Evolutionary conservation across 23 tunicate species (phyloP), one percentile per base, ranked within the genome.

Genomic region (Oikopleura vanhoeffeni): DNA sequence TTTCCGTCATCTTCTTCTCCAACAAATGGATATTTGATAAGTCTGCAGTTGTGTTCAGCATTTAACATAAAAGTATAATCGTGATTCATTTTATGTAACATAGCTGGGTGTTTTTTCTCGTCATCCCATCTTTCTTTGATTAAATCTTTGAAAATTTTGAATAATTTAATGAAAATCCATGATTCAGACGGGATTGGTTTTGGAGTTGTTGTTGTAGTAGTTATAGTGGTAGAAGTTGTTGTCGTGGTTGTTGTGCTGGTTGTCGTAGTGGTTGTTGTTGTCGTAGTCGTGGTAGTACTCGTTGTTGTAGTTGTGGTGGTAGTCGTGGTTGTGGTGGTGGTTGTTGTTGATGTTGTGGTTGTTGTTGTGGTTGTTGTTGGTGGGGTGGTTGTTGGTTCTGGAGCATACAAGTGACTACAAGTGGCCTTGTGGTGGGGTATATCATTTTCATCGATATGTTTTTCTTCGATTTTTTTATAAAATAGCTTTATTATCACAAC

Each of bases 261-360:
- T 28, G 34, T 71, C 3, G 79, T 71, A 13, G 79, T 71, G 27
- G 79, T 13, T 28, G 3, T n/a, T 24, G 79, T n/a, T 30, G 79
- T 71, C 33, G 79, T 71, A 2, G 33, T 71, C 30, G 79, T 71
- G 27, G 79, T 71, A 30, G 79, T 13, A 18, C 3, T 71, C 3
- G 79, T 71, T 71, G 79, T 71, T 24, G 79, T 71, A 34, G 79
- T 71, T 28, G 79, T 13, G 27, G 79, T 71, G 27, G 79, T 71
- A 18, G 27, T 71, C 32, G 27, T 71, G 2, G 79, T 71, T 28
- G 79, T 71, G 3, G 79, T 71, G 3, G 79, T 71, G 35, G 79
- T 71, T 28, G 32, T 71, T 32, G 79, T 71, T 2, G 79, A 18
- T 2, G 79, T 71, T 24, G 79, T 13, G 27, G 79, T 18, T 71